Evolutionary conservation across 1,140 invertebrate species (phyloP).

Genomic region (Drosophila quadrilineata): DNA sequence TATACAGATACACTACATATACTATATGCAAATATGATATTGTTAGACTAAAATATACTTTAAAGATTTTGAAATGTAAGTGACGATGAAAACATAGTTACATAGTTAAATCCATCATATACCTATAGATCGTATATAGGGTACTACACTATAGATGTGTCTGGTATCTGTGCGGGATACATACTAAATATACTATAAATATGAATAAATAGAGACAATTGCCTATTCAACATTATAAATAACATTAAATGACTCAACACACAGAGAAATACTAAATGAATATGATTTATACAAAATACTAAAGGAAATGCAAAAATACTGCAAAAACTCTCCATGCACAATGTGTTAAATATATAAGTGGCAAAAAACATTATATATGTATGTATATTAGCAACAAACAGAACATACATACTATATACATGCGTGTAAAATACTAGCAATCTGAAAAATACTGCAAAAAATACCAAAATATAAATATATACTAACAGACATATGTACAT

Average conservation of each 20-base stretch:
- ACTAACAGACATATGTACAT: not conserved
- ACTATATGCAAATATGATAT: too few species aligned
- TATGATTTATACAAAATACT: conserved; percentile 1
- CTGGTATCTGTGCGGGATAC: too few species aligned
- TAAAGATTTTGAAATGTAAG: too few species aligned
- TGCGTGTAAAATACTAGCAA: conserved; percentile 50
- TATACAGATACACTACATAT: too few species aligned
- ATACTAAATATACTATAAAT: not conserved
- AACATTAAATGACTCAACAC: conserved; percentile 14
- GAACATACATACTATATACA: too few species aligned
- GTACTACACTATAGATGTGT: conserved; percentile 7
- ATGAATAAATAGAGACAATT: conserved; percentile 1
- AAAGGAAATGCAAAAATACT: conserved; percentile 16
- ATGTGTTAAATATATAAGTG: conserved; percentile 30
- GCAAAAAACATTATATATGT: conserved; percentile 26
- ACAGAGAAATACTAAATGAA: conserved; percentile 15
- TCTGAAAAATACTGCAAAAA: conserved; percentile 7
- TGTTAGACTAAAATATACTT: too few species aligned
- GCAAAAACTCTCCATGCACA: conserved; percentile 29
- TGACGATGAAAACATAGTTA: too few species aligned
- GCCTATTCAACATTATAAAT: conserved; percentile 2
- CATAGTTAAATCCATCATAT: too few species aligned
- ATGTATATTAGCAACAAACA: conserved; percentile 26
- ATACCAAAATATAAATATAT: conserved; percentile 5
- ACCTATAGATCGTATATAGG: not conserved